Evolutionary conservation across 2,113 vertebrate genomes (phyloP).

Genomic region (Dromaius novaehollandiae): DNA sequence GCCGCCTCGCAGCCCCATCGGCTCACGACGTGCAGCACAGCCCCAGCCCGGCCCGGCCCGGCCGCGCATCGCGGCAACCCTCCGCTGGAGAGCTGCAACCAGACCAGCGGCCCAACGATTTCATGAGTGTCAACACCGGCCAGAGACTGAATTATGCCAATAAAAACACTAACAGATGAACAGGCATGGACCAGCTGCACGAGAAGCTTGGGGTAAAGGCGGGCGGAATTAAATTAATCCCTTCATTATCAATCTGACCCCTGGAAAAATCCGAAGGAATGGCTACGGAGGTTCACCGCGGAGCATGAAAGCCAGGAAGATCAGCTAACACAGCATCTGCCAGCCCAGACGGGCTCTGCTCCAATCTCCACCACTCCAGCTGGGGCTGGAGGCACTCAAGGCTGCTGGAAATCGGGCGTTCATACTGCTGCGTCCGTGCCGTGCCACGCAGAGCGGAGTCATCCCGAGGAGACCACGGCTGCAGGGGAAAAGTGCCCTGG

Average conservation of each 20-base stretch:
- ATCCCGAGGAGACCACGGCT: not conserved
- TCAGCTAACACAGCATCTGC: slow-evolving; percentile 62
- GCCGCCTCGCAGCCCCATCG: not conserved
- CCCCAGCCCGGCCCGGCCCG: not conserved
- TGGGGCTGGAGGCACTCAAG: not conserved
- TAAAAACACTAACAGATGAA: slow-evolving; percentile 67
- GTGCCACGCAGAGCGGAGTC: not conserved
- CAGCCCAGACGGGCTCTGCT: slow-evolving; percentile 17
- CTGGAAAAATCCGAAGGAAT: slow-evolving; percentile 53
- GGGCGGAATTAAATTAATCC: slow-evolving; percentile 62
- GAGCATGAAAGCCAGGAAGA: slow-evolving; percentile 42
- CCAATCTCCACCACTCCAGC: not conserved
- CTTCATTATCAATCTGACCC: slow-evolving; percentile 69
- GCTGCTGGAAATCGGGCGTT: not conserved
- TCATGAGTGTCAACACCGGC: not conserved
- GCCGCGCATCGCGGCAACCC: not conserved
- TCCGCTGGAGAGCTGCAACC: not conserved
- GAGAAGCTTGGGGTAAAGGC: slow-evolving; percentile 20
- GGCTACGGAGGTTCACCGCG: slow-evolving; percentile 28
- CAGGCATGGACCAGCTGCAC: slow-evolving; percentile 46
- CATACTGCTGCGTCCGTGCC: not conserved
- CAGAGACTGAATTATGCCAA: not conserved
- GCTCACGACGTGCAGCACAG: not conserved
- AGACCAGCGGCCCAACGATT: not conserved
- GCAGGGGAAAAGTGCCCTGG: fast-evolving